Percentiles rank a stretch among this genome's conserved stretches.
Conservation (phyloP, 1,140 invertebrate species). For the Diabrotica undecimpunctata region DNA sequence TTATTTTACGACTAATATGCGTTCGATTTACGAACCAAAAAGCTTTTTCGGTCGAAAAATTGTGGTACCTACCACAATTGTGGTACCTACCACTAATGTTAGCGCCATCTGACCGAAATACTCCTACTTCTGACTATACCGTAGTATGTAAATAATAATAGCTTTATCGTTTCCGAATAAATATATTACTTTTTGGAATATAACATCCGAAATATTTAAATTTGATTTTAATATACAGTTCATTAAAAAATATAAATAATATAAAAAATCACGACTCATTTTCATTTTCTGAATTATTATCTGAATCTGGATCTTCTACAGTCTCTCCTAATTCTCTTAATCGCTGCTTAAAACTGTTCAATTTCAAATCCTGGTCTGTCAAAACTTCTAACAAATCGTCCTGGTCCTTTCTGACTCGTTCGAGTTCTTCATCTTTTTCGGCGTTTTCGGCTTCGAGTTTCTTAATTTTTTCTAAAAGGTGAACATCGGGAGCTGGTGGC, state of each 20-base stretch:
- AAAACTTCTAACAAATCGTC: conserved; percentile 85
- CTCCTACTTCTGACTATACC: too few relatives aligned
- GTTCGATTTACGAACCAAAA: too few relatives aligned
- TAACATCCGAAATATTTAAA: background rate
- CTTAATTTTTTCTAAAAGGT: conserved; percentile 35
- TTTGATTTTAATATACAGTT: background rate
- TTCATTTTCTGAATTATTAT: conserved; percentile 27
- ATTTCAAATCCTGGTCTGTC: conserved; percentile 76
- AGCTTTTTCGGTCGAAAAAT: too few relatives aligned
- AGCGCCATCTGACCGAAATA: too few relatives aligned
- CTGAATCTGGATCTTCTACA: conserved; percentile 50
- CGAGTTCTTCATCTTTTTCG: conserved; percentile 57
- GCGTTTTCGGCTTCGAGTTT: conserved; percentile 34
- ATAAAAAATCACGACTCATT: conserved; percentile 3
- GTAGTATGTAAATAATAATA: too few relatives aligned
- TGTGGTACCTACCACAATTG: too few relatives aligned
- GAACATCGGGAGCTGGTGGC: conserved; percentile 21
- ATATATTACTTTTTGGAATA: background rate
- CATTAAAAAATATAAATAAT: conserved; percentile 4
- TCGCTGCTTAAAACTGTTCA: conserved; percentile 66
- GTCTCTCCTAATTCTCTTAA: conserved; percentile 68
- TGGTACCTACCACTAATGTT: too few relatives aligned
- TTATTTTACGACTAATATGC: too few relatives aligned
- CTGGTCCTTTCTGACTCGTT: conserved; percentile 79
- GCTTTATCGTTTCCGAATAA: background rate